phyloP scores from a whole-genome alignment of 2,888 invertebrate genomes.

The Ptycholaimellus sp. region DNA sequence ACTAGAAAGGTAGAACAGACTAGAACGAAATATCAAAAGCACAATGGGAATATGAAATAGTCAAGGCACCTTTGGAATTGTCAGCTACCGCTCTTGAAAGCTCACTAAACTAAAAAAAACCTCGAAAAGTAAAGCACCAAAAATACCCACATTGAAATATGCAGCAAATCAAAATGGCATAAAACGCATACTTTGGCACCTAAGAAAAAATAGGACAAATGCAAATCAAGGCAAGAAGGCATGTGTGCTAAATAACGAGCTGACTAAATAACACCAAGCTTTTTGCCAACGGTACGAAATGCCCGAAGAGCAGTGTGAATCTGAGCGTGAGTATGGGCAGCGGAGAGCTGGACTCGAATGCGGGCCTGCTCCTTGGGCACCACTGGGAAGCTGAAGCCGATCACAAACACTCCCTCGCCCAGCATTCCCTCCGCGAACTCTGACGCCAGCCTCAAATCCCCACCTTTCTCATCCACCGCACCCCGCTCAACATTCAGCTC shows the following conservation, averaged over 20 bases:
- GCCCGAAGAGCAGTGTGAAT: slow-evolving; percentile 50
- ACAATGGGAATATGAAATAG: too few species aligned
- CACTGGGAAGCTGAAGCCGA: slow-evolving; percentile 74
- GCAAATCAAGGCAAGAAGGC: background rate
- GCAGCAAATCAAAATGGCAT: too few species aligned
- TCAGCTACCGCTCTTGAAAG: too few species aligned
- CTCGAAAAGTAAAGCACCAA: too few species aligned
- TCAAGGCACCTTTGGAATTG: too few species aligned
- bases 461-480: background rate
- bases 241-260: background rate
- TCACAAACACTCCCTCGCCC: slow-evolving; percentile 59
- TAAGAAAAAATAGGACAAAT: background rate
- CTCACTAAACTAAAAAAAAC: too few species aligned
- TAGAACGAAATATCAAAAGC: too few species aligned
- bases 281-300: slow-evolving; percentile 48
- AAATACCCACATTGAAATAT: too few species aligned
- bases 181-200: too few species aligned
- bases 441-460: slow-evolving; percentile 39
- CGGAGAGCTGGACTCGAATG: slow-evolving; percentile 45
- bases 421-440: slow-evolving; percentile 58
- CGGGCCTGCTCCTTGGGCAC: slow-evolving; percentile 60
- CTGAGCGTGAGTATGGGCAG: slow-evolving; percentile 52
- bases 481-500: background rate
- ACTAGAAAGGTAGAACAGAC: too few species aligned
- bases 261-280: slow-evolving; percentile 29